A percentile compares a stretch with the other conserved stretches of the same genome.
These are phyloP conservation scores for Julus scanicus DNA, from an alignment of 2,888 invertebrate species.

Conservation along the genomic window DNA sequence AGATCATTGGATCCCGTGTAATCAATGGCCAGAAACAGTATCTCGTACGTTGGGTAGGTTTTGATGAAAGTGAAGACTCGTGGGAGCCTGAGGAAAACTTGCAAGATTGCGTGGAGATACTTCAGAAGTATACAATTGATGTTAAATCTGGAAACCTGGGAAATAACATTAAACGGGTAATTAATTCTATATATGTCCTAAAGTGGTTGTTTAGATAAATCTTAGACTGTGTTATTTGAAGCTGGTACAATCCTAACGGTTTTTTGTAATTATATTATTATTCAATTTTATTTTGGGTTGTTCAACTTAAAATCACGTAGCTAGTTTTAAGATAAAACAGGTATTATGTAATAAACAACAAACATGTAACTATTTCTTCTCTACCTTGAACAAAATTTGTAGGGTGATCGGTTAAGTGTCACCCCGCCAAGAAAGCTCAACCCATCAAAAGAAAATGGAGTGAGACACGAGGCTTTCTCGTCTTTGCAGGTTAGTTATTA, in stretches of 20 bases:
- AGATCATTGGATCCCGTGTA: neutral
- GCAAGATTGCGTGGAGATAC: neutral
- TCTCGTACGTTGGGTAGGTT: conserved; percentile 20
- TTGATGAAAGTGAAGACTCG: neutral
- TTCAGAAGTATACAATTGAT: neutral
- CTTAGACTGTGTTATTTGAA: too few species aligned
- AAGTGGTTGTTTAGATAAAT: neutral
- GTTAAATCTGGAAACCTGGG: neutral
- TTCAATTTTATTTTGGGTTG: too few species aligned
- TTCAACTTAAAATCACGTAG: too few species aligned
- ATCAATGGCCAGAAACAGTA: neutral
- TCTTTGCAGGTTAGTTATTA: neutral
- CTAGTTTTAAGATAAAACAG: too few species aligned
- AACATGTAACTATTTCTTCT: neutral
- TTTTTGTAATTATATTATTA: neutral
- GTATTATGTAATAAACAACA: too few species aligned
- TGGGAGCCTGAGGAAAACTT: conserved; percentile 2
- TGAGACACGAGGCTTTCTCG: neutral
- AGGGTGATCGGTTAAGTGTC: neutral
- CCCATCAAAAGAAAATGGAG: neutral
- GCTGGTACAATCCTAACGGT: too few species aligned
- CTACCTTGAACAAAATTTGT: neutral
- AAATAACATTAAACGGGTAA: neutral
- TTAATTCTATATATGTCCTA: neutral
- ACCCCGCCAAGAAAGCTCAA: neutral